Percentiles rank a stretch among this genome's conserved stretches.
Conservation (phyloP, 2,113 vertebrate species). For the Myrmecobius fasciatus region DNA sequence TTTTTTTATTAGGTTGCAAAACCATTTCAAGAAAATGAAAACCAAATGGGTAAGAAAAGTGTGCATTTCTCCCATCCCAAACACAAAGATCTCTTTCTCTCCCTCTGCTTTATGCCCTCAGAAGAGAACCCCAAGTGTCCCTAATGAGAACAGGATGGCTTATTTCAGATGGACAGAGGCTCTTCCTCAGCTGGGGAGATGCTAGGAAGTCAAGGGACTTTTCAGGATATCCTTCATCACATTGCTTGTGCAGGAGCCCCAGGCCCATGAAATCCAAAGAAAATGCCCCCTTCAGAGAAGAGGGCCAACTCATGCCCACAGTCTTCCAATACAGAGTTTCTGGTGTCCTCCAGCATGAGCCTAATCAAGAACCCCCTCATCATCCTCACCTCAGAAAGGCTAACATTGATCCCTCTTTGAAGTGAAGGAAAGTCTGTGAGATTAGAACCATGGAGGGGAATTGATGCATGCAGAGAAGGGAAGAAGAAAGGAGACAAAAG, state of each 20-base stretch:
- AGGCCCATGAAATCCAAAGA: neutral
- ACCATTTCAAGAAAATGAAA: slow-evolving; percentile 83
- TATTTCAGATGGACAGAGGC: neutral
- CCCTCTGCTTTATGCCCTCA: slow-evolving; percentile 64
- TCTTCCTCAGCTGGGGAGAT: neutral
- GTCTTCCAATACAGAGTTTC: neutral
- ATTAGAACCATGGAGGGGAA: neutral
- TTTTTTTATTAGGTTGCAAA: slow-evolving; percentile 83
- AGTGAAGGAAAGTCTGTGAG: neutral
- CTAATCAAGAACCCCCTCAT: neutral
- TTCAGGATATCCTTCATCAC: neutral
- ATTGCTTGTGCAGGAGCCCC: neutral
- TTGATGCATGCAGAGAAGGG: neutral
- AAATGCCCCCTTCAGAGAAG: neutral
- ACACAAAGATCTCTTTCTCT: slow-evolving; percentile 48
- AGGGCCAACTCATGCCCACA: neutral
- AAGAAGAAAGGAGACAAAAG: neutral
- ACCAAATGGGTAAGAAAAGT: slow-evolving; percentile 78
- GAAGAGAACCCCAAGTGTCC: slow-evolving; percentile 58
- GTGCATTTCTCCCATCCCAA: slow-evolving; percentile 50
- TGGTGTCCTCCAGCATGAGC: slow-evolving; percentile 10
- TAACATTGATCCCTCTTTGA: neutral
- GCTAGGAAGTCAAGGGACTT: neutral
- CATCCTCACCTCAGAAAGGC: slow-evolving; percentile 30
- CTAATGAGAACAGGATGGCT: slow-evolving; percentile 56